A percentile compares a stretch with the other conserved stretches of the same genome.
These are phyloP conservation scores for Hirundo rustica DNA, from an alignment of 2,797 vertebrate species.

Conservation along the genomic window DNA sequence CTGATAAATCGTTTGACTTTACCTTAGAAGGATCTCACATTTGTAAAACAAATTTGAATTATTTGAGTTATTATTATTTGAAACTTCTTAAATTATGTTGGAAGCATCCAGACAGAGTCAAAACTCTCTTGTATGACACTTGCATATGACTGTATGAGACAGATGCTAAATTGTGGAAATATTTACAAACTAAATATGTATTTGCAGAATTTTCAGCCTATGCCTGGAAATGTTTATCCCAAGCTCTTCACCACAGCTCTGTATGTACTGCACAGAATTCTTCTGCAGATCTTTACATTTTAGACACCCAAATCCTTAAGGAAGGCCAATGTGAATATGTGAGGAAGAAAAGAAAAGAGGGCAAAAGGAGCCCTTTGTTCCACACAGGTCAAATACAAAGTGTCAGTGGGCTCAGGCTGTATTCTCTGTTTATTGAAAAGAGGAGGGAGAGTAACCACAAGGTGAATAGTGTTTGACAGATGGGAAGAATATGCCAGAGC, in stretches of 20 bases:
- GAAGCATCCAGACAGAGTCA: not conserved
- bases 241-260: not conserved
- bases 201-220: not conserved
- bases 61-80: not conserved
- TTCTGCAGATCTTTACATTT: not conserved
- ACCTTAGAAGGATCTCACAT: not conserved
- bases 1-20: not conserved
- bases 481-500: not conserved
- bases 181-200: not conserved
- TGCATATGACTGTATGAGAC: not conserved
- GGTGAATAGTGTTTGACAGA: not conserved
- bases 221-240: not conserved
- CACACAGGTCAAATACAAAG: not conserved
- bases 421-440: not conserved
- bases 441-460: not conserved
- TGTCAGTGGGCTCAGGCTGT: not conserved
- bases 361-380: not conserved
- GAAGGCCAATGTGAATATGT: accelerated
- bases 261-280: not conserved
- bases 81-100: not conserved
- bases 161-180: not conserved
- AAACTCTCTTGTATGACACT: not conserved
- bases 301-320: not conserved
- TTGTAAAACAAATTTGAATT: not conserved
- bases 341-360: not conserved